Conservation (phyloP, 1,140 invertebrate genomes). For the Agrilus planipennis region DNA sequence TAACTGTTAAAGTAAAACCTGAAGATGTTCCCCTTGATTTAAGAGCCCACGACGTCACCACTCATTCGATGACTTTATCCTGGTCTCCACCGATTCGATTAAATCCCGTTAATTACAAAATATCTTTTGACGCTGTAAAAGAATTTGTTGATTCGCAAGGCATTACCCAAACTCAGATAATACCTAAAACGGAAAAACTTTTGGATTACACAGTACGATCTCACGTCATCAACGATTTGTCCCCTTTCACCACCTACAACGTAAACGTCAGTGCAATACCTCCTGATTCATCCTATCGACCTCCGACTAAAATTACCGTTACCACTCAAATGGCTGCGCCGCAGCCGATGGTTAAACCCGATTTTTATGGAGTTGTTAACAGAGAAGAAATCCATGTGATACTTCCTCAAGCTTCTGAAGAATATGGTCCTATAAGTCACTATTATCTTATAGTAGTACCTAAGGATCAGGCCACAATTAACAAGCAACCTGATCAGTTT, state of each 20-base stretch:
- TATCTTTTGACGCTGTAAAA: slow-evolving; percentile 87
- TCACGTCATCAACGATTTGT: slow-evolving; percentile 73
- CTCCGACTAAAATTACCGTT: slow-evolving; percentile 86
- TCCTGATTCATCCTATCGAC: slow-evolving; percentile 68
- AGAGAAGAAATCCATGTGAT: slow-evolving; percentile 82
- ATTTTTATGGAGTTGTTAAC: slow-evolving; percentile 80
- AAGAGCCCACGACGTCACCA: slow-evolving; percentile 74
- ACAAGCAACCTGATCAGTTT: slow-evolving; percentile 82
- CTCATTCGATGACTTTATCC: slow-evolving; percentile 79
- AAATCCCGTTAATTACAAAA: slow-evolving; percentile 81
- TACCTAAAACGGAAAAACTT: slow-evolving; percentile 60
- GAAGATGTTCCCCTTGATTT: slow-evolving; percentile 83
- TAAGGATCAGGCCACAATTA: slow-evolving; percentile 61
- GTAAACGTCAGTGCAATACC: slow-evolving; percentile 89
- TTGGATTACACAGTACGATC: slow-evolving; percentile 55
- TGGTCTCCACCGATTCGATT: slow-evolving; percentile 88
- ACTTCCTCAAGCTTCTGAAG: slow-evolving; percentile 89
- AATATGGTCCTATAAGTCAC: slow-evolving; percentile 97
- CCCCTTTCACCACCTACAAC: slow-evolving; percentile 89
- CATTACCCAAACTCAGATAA: slow-evolving; percentile 75
- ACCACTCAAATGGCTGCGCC: slow-evolving; percentile 95
- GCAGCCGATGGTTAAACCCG: slow-evolving; percentile 89
- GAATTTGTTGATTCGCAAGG: slow-evolving; percentile 90
- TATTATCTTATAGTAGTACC: slow-evolving; percentile 96
- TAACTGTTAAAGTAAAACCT: slow-evolving; percentile 78